A percentile compares a stretch with the other conserved stretches of the same genome.
phyloP scores from a whole-genome alignment of 2,797 vertebrate species.

The Cercopithecus hamlyni region DNA sequence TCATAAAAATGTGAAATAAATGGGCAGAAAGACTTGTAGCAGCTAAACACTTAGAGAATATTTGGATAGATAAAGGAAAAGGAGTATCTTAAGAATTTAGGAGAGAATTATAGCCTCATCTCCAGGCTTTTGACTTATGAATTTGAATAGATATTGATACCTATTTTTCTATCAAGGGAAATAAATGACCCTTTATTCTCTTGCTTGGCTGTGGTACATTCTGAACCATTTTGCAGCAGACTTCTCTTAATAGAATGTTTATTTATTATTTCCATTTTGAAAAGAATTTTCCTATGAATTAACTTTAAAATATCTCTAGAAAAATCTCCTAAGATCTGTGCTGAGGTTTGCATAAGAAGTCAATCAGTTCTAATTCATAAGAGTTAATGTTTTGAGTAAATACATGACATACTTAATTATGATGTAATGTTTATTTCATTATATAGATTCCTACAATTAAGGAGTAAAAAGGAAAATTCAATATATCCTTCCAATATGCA shows the following conservation, averaged over 20 bases:
- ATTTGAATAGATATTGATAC: slow-evolving; percentile 45
- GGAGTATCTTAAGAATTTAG: neutral
- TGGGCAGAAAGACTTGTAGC: neutral
- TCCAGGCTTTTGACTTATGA: slow-evolving; percentile 42
- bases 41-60: neutral
- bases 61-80: neutral
- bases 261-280: slow-evolving; percentile 57
- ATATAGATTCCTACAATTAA: neutral
- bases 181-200: slow-evolving; percentile 35
- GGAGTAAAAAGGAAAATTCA: neutral
- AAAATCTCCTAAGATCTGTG: neutral
- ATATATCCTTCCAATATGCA: neutral
- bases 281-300: slow-evolving; percentile 15
- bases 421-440: neutral
- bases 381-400: neutral
- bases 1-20: neutral
- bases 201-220: slow-evolving; percentile 61
- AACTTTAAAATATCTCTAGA: slow-evolving; percentile 45
- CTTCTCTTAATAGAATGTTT: slow-evolving; percentile 66
- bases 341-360: neutral
- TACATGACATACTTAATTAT: neutral
- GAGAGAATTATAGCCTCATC: neutral
- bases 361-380: neutral
- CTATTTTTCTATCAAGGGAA: neutral
- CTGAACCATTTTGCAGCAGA: slow-evolving; percentile 38